Evolutionary conservation across 1,140 invertebrate species (phyloP).

Genomic region (Caenorhabditis brenneri): DNA sequence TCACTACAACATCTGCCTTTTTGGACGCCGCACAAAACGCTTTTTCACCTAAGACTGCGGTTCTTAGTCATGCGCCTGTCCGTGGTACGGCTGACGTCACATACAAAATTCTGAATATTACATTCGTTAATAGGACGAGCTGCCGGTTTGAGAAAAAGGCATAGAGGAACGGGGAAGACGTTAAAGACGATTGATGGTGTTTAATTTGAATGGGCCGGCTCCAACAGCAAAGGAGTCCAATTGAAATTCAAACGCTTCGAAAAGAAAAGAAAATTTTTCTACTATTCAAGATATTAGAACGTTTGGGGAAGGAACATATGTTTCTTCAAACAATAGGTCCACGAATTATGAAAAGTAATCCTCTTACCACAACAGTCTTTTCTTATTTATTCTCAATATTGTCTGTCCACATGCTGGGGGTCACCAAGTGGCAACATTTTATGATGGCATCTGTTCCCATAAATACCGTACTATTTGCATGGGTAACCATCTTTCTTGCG

Average conservation of each 20-base stretch:
- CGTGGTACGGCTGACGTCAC: not conserved
- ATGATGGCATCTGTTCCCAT: slow-evolving; percentile 37
- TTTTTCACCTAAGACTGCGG: not conserved
- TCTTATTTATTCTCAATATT: not conserved
- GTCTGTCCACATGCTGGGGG: not conserved
- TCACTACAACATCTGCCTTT: slow-evolving; percentile 11
- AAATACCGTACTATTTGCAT: slow-evolving; percentile 24
- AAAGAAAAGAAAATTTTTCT: not conserved
- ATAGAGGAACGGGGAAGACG: not conserved
- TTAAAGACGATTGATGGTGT: not conserved
- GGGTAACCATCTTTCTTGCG: slow-evolving; percentile 6
- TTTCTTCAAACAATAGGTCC: not conserved
- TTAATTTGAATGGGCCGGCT: not conserved
- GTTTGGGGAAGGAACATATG: not conserved
- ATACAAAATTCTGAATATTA: slow-evolving; percentile 32
- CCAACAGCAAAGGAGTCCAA: not conserved
- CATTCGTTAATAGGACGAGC: not conserved
- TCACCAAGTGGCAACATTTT: slow-evolving; percentile 29
- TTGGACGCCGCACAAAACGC: not conserved
- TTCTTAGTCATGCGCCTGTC: not conserved
- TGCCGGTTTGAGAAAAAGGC: not conserved
- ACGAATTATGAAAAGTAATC: not conserved
- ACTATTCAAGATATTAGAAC: not conserved
- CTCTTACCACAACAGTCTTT: not conserved
- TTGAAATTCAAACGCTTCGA: not conserved